Percentiles rank a stretch among this genome's conserved stretches.
phyloP scores from a whole-genome alignment of 2,888 invertebrate genomes.

The Glaucopsyche alexis region DNA sequence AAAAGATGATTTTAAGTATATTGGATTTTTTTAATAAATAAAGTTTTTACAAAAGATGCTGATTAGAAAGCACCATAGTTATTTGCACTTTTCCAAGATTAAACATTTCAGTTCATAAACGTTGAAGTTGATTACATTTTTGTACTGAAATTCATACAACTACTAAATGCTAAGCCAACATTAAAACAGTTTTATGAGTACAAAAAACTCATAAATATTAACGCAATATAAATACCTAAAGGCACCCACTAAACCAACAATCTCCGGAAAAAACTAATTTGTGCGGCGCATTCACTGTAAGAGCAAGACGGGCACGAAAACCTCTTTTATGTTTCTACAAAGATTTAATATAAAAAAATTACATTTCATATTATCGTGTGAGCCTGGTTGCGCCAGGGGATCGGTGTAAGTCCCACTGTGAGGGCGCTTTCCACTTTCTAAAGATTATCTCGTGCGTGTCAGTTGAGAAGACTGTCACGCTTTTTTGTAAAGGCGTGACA shows the following conservation, averaged over 20 bases:
- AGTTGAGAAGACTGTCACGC: conserved; percentile 56
- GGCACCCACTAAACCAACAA: conserved; percentile 69
- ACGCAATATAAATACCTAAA: conserved; percentile 57
- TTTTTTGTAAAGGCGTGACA: conserved; percentile 51
- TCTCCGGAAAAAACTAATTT: conserved; percentile 76
- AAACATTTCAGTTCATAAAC: neutral
- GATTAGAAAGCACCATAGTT: neutral
- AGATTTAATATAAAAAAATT: conserved; percentile 77
- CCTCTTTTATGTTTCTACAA: conserved; percentile 73
- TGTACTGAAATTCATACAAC: neutral
- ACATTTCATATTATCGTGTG: conserved; percentile 74
- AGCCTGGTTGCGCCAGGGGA: conserved; percentile 59
- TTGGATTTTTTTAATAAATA: neutral
- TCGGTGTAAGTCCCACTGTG: conserved; percentile 56
- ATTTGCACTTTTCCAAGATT: neutral
- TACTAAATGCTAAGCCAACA: conserved; percentile 38
- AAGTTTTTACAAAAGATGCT: neutral
- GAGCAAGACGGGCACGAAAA: conserved; percentile 53
- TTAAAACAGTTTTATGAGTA: conserved; percentile 35
- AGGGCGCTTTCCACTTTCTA: conserved; percentile 57
- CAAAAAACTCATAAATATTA: conserved; percentile 72
- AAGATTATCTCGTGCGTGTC: conserved; percentile 75
- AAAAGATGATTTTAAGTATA: neutral
- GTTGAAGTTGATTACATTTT: conserved; percentile 9
- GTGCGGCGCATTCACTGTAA: conserved; percentile 64